phyloP scores from a whole-genome alignment of 2,888 invertebrate species.

The Clistopyga incitator region DNA sequence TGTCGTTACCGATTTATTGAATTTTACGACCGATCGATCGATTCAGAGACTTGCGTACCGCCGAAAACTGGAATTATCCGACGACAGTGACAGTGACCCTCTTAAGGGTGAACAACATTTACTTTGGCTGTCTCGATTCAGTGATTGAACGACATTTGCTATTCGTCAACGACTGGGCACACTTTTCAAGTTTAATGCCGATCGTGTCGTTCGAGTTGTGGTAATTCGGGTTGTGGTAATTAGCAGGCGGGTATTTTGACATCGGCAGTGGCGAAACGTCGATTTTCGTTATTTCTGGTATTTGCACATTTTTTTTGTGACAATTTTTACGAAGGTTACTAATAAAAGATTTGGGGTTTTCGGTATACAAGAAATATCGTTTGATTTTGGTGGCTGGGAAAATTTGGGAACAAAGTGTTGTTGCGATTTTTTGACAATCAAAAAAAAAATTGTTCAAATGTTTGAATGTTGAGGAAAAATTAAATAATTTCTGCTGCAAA shows the following conservation, averaged over 20 bases:
- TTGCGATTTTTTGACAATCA: too few relatives aligned
- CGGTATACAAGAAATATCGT: too few relatives aligned
- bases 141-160: conserved; percentile 45
- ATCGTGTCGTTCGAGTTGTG: conserved; percentile 25
- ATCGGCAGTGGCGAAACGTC: not conserved
- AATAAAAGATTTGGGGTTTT: too few relatives aligned
- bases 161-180: not conserved
- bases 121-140: conserved; percentile 30
- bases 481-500: not conserved
- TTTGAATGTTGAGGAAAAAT: not conserved
- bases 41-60: not conserved
- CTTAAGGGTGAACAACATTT: conserved; percentile 21
- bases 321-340: too few relatives aligned
- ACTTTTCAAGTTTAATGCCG: conserved; percentile 8
- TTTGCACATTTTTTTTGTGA: too few relatives aligned
- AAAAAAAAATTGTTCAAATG: too few relatives aligned
- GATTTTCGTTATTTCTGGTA: not conserved
- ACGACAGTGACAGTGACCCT: conserved; percentile 58
- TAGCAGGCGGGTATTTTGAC: not conserved
- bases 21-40: not conserved
- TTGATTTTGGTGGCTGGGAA: too few relatives aligned
- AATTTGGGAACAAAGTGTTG: too few relatives aligned
- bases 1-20: too few relatives aligned
- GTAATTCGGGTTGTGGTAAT: conserved; percentile 28
- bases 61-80: conserved; percentile 48